Conservation (phyloP, 2,888 invertebrate genomes). For the Dendrolimus houi region DNA sequence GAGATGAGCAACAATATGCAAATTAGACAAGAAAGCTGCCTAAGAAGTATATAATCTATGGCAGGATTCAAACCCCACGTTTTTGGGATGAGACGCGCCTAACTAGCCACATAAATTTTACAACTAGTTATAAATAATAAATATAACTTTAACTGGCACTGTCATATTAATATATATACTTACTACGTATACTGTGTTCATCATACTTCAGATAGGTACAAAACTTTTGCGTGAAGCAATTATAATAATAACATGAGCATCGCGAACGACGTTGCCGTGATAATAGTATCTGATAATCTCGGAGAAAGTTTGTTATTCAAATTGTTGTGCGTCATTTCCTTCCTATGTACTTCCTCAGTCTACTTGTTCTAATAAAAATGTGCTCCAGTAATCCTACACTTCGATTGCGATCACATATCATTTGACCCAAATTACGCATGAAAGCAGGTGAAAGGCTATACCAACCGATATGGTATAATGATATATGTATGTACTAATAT, state of each 20-base stretch:
- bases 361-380: constrained; percentile 56
- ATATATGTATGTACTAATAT: no score
- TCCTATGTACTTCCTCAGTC: constrained; percentile 55
- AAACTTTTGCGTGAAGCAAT: neutral
- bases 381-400: constrained; percentile 58
- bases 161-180: no score
- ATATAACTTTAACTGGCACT: no score
- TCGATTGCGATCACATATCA: constrained; percentile 62
- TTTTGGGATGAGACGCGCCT: no score
- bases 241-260: neutral
- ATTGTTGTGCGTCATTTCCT: constrained; percentile 50
- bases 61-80: no score
- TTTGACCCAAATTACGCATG: constrained; percentile 50
- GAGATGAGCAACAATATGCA: no score
- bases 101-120: no score
- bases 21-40: no score
- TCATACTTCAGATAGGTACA: neutral
- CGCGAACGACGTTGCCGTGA: neutral
- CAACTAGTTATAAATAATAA: no score
- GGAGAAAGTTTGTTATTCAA: no score
- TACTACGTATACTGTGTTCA: no score
- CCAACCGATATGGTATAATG: neutral
- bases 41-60: no score
- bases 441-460: constrained; percentile 53
- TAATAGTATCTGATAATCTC: neutral